Evolutionary conservation across 1,140 invertebrate species (phyloP).

Genomic region (Trichonephila inaurata): DNA sequence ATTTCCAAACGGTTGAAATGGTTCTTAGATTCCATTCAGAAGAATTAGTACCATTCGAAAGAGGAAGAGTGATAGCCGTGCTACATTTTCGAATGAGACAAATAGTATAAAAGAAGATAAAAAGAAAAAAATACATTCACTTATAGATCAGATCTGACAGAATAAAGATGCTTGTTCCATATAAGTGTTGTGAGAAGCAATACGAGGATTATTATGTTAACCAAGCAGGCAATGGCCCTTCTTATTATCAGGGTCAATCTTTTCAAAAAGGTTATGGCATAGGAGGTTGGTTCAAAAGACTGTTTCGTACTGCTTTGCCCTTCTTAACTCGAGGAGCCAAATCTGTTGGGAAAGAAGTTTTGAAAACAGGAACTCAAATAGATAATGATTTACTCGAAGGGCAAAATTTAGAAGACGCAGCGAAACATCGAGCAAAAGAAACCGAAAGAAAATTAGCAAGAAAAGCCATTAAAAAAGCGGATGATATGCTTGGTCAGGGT

Average conservation of each 20-base stretch:
- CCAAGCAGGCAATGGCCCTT: constrained; percentile 6
- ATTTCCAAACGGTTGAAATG: not conserved
- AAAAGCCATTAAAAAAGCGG: not conserved
- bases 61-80: constrained; percentile 18
- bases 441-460: not conserved
- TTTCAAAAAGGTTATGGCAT: constrained; percentile 21
- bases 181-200: not conserved
- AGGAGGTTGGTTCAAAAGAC: constrained; percentile 1
- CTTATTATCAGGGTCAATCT: not conserved
- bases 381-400: constrained; percentile 34
- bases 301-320: constrained; percentile 38
- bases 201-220: constrained; percentile 49
- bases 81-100: constrained; percentile 42
- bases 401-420: constrained; percentile 15
- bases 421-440: constrained; percentile 19
- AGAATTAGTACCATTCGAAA: constrained; percentile 33
- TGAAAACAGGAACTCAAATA: not conserved
- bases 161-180: constrained; percentile 6
- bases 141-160: no score
- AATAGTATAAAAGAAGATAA: constrained; percentile 6
- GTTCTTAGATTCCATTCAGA: not conserved
- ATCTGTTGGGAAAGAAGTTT: not conserved
- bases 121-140: not conserved
- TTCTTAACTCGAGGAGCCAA: not conserved
- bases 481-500: constrained; percentile 14